Evolutionary conservation across 2,888 invertebrate species (phyloP).

Genomic region (Ryuthela nishihirai): DNA sequence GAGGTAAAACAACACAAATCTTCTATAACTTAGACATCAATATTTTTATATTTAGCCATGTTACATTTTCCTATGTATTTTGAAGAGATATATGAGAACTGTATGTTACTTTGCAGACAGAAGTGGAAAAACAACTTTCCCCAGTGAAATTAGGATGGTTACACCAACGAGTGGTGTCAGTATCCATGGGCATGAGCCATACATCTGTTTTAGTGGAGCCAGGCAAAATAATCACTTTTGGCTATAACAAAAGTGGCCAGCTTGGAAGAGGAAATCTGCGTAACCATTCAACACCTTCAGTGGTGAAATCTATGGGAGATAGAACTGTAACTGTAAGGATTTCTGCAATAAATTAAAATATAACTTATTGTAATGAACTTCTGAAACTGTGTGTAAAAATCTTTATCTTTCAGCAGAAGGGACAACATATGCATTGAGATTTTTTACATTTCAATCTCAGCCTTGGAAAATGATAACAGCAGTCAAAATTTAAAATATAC

Average conservation of each 20-base stretch:
- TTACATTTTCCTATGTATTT: too few species aligned
- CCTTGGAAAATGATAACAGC: too few species aligned
- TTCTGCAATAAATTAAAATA: neutral
- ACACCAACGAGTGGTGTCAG: conserved; percentile 58
- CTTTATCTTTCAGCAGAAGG: too few species aligned
- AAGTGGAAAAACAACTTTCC: conserved; percentile 52
- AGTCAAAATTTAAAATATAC: too few species aligned
- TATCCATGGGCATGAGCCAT: conserved; percentile 61
- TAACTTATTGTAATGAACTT: neutral
- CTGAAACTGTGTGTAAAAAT: too few species aligned
- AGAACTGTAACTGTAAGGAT: conserved; percentile 51
- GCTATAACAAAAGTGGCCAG: conserved; percentile 55
- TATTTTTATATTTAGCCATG: too few species aligned
- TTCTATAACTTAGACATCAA: too few species aligned
- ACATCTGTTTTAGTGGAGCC: conserved; percentile 62
- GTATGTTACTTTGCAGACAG: conserved; percentile 48
- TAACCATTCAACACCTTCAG: conserved; percentile 47
- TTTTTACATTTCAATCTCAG: too few species aligned
- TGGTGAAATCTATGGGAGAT: conserved; percentile 53
- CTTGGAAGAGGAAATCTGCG: conserved; percentile 29
- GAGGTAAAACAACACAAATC: too few species aligned
- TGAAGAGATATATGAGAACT: too few species aligned
- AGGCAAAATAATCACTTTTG: conserved; percentile 63
- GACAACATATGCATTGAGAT: too few species aligned
- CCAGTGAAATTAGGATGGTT: conserved; percentile 55